Evolutionary conservation across 2,113 vertebrate species (phyloP), one percentile per base, ranked within the genome.

Genomic region (Gila orcuttii): DNA sequence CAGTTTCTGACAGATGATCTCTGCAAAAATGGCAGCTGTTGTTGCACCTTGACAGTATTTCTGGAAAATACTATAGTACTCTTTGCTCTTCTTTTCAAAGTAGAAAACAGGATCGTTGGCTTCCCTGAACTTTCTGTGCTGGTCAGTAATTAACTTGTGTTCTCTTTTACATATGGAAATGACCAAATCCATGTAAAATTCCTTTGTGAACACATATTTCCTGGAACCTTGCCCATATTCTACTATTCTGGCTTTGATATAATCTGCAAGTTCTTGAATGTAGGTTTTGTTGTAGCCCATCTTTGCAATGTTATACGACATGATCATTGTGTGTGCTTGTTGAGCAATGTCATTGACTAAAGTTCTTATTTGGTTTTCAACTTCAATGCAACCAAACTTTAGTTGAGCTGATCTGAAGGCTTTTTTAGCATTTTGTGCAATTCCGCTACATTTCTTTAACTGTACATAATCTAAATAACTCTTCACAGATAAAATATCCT

Each of bases 1-100:
- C 23, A 96, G 82, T 86, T 95, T 96, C 0, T 86, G 85, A 87
- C 94, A 93, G 15, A 96, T 86, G 21, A 94, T 85, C 36, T 86
- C 86, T 36, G 85, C 91, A 87, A 96, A 93, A 0, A 87, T 88
- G 64, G 89, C 93, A 31, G 74, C 45, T 47, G 83, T 23, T 17
- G 91, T 91, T 62, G 88, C 93, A 55, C 87, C 95, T 90, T 83
- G 12, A 52, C 50, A 77, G 28, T 55, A 55, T 77, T 77, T 77
- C 45, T 77, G 75, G 3, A 77, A 77, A 12, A 77, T 55, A 21
- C n/a, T 55, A 2, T 33, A 77, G 28, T 77, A 77, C n/a, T 52
- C 45, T 55, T 55, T 17, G 2, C 55, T 55, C 52, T 74, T 83
- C 23, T 55, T 17, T 74, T 57, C 33, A n/a, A 83, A 57, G 8